Evolutionary conservation across 2,797 vertebrate species (phyloP).

Genomic region (Otus scops): DNA sequence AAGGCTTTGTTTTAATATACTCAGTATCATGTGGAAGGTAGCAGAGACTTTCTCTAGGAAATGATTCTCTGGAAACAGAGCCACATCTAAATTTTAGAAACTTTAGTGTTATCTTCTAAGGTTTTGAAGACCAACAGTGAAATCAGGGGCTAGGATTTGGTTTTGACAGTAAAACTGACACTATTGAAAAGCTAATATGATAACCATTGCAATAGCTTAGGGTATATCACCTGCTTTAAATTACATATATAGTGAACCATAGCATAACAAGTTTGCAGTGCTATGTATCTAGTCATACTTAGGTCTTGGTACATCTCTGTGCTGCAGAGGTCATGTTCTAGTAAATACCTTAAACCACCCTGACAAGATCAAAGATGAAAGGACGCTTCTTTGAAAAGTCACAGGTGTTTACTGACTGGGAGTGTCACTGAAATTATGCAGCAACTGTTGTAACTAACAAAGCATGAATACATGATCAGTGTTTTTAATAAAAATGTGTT

Average conservation of each 20-base stretch:
- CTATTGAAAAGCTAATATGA: background rate
- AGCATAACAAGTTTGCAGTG: background rate
- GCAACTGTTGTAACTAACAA: background rate
- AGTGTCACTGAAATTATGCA: background rate
- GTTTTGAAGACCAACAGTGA: background rate
- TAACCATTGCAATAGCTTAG: background rate
- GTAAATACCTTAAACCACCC: background rate
- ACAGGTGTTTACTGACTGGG: background rate
- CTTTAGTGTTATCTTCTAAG: background rate
- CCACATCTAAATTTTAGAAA: background rate
- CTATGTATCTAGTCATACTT: background rate
- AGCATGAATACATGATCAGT: background rate
- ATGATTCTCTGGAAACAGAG: background rate
- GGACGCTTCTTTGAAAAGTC: background rate
- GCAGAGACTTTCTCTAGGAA: background rate
- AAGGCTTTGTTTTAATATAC: background rate
- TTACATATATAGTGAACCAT: background rate
- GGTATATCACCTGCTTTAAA: background rate
- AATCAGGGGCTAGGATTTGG: background rate
- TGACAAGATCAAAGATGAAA: background rate
- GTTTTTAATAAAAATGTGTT: background rate
- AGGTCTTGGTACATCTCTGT: background rate
- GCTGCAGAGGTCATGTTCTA: background rate
- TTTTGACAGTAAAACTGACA: background rate
- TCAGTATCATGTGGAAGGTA: background rate